phyloP scores from a whole-genome alignment of 2,113 vertebrate species.

The Taurulus bubalis region DNA sequence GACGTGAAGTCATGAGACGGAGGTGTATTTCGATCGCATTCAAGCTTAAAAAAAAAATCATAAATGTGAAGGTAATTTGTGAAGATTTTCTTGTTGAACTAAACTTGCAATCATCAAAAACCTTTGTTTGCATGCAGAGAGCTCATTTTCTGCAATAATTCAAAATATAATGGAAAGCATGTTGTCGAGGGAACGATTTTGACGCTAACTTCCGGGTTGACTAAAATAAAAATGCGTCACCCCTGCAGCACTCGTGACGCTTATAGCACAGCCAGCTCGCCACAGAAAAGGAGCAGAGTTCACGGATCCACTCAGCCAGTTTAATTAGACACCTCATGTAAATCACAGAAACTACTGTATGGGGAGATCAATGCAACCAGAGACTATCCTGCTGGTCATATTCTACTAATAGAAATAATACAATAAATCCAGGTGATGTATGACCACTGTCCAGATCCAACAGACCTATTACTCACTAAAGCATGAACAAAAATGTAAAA shows the following conservation, averaged over 20 bases:
- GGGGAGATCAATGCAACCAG: conserved; percentile 3
- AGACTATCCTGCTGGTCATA: conserved; percentile 22
- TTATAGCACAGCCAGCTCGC: not conserved
- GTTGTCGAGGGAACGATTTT: no score
- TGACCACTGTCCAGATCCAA: conserved; percentile 1
- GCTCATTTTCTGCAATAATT: no score
- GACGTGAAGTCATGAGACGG: no score
- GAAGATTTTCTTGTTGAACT: no score
- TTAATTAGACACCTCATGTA: conserved; percentile 32
- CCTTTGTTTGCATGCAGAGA: no score
- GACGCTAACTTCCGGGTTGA: no score
- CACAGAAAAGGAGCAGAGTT: not conserved
- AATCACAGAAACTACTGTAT: conserved; percentile 11
- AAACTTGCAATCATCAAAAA: no score
- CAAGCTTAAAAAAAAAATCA: no score
- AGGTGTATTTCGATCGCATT: no score
- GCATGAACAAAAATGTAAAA: not conserved
- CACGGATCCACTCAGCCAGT: conserved; percentile 17
- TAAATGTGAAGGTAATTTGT: no score
- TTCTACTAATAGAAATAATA: conserved; percentile 22
- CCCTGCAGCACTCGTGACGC: not conserved
- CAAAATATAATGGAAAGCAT: no score
- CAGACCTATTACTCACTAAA: not conserved
- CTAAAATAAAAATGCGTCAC: no score
- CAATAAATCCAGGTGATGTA: conserved; percentile 17